These are phyloP conservation scores for Phymorhynchus buccinoides DNA, from an alignment of 1,140 invertebrate species.

Conservation along the genomic window DNA sequence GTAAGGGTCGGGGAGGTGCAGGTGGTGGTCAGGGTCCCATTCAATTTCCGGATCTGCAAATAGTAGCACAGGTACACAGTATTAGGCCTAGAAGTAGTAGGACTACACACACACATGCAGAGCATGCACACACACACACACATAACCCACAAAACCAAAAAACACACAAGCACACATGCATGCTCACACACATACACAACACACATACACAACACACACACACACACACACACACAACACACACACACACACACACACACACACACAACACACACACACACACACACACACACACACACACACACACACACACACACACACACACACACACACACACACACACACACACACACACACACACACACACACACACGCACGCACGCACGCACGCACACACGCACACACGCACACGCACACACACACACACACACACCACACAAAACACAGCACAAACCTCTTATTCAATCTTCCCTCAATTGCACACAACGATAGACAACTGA, in stretches of 20 bases:
- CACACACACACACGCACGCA: conserved; percentile 13
- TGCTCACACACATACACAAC: background rate
- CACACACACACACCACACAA: too few relatives aligned
- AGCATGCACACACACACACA: too few relatives aligned
- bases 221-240: background rate
- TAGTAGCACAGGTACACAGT: background rate
- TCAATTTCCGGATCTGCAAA: background rate
- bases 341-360: background rate
- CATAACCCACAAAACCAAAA: too few relatives aligned
- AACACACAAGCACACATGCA: background rate
- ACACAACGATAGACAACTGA: too few relatives aligned
- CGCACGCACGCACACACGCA: background rate
- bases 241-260: background rate
- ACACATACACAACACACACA: background rate
- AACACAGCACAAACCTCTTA: too few relatives aligned
- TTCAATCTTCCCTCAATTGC: too few relatives aligned
- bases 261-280: background rate
- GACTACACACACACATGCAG: too few relatives aligned
- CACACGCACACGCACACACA: background rate
- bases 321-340: conserved; percentile 7
- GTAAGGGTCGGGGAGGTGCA: background rate
- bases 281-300: background rate
- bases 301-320: background rate
- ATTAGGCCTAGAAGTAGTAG: too few relatives aligned
- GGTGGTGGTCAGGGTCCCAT: background rate